phyloP scores from a whole-genome alignment of 2,888 invertebrate species.

The Unio pictorum region DNA sequence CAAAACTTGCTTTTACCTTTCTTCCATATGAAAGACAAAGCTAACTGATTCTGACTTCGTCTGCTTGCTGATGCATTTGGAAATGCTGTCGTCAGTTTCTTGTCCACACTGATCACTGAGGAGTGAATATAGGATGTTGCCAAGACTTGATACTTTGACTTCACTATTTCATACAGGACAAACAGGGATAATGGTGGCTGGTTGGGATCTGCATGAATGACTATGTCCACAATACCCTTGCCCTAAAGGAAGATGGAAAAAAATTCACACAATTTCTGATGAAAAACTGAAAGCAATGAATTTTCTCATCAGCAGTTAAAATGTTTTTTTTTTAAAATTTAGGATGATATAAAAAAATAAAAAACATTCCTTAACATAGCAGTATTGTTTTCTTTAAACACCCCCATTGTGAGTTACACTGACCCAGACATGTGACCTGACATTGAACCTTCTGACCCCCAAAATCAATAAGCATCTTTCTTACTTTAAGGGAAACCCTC shows the following conservation, averaged over 20 bases:
- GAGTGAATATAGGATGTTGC: conserved; percentile 80
- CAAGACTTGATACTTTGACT: conserved; percentile 74
- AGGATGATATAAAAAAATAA: too few relatives aligned
- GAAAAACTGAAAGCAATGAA: too few relatives aligned
- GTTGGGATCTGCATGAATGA: conserved; percentile 79
- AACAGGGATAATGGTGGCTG: conserved; percentile 80
- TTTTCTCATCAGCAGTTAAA: too few relatives aligned
- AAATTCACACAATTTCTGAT: too few relatives aligned
- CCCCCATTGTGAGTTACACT: too few relatives aligned
- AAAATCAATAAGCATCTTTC: too few relatives aligned
- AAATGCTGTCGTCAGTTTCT: conserved; percentile 17
- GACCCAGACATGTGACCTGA: too few relatives aligned
- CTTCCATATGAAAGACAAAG: conserved; percentile 84
- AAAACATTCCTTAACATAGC: too few relatives aligned
- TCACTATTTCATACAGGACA: conserved; percentile 76
- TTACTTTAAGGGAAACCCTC: too few relatives aligned
- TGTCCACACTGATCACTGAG: conserved; percentile 72
- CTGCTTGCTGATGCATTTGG: conserved; percentile 19
- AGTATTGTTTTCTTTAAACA: too few relatives aligned
- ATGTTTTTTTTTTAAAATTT: too few relatives aligned
- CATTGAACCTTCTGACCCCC: too few relatives aligned
- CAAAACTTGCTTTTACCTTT: conserved; percentile 69
- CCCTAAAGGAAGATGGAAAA: conserved; percentile 23
- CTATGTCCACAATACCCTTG: conserved; percentile 75
- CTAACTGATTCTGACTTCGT: conserved; percentile 72